phyloP scores from a whole-genome alignment of 2,113 vertebrate species.

The Aix galericulata region DNA sequence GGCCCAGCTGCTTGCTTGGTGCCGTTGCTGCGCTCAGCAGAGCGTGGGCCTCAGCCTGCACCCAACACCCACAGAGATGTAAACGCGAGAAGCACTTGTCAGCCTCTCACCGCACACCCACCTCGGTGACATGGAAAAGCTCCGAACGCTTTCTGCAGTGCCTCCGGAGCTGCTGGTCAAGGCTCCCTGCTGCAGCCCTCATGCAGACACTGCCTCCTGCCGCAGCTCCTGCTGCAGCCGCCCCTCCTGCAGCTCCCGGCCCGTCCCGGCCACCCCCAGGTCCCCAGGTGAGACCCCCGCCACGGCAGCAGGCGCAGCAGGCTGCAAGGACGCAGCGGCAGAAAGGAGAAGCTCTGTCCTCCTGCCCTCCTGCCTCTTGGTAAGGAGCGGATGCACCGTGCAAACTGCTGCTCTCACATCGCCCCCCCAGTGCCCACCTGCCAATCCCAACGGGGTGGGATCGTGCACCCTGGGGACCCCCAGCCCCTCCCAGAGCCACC shows the following conservation, averaged over 20 bases:
- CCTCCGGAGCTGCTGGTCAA: background rate
- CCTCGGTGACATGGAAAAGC: background rate
- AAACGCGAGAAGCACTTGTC: background rate
- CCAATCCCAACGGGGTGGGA: no score
- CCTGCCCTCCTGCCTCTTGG: background rate
- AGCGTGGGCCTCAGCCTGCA: background rate
- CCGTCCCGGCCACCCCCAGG: background rate
- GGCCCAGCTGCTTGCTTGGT: conserved; percentile 9
- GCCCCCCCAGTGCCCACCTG: fast-evolving
- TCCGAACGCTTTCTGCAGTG: background rate
- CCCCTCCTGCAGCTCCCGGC: no score
- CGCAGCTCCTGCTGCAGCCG: background rate
- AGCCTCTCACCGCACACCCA: background rate
- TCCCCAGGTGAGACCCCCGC: fast-evolving
- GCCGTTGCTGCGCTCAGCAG: background rate
- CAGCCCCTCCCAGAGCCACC: background rate
- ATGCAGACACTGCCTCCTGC: background rate
- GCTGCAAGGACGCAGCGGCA: fast-evolving
- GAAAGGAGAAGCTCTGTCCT: background rate
- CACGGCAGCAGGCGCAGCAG: fast-evolving
- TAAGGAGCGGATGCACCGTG: background rate
- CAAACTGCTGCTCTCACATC: background rate
- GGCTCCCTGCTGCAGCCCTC: background rate
- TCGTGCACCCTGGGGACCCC: background rate
- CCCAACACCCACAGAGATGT: background rate